Evolutionary conservation across 2,888 invertebrate species (phyloP), one percentile per base, ranked within the genome.

Genomic region (Tipula confusa): DNA sequence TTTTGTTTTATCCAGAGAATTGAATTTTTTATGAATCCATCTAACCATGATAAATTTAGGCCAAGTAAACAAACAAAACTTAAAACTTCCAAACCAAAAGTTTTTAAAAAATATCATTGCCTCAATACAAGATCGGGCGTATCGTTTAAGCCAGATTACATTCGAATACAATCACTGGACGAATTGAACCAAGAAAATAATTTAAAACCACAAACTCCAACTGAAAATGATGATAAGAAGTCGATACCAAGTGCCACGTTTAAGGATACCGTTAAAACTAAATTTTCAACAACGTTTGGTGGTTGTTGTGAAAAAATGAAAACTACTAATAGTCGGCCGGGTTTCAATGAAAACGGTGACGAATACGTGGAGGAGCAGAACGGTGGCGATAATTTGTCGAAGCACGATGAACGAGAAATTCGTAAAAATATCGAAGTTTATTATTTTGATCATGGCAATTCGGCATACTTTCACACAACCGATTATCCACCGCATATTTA

Each of bases 371-470:
- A 82, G 15, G 33, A 1, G 11, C n/a, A 31, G 1, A 31, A 31
- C 0, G 31, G 13, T 0, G 0, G 24, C 29, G 80, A 79, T 28
- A n/a, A 79, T 79, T 11, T 11, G n/a, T 24, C 31, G 13, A 82
- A 82, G 3, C 18, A 38, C 4, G 36, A 36, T 24, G 33, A 82
- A 33, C 1, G 6, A 11, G 82, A 82, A 82, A 24, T 36, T 24
- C 24, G 24, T 28, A 38, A 82, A 82, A 82, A 82, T 24, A 92
- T 93, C 7, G 93, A 93, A 85, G 91, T 93, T 82, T 94, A 94
- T 87, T 93, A 93, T 85, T 94, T 94, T 85, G 93, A 94, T 87
- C 93, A 93, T 86, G 93, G 93, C 82, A 92, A 92, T 86, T 91
- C 92, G 0, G 91, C 92, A 83, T 93, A 92, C 86, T 91, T 92